A percentile compares a stretch with the other conserved stretches of the same genome.
Evolutionary conservation across 2,113 vertebrate genomes (phyloP).

Genomic region (Microtus pennsylvanicus): DNA sequence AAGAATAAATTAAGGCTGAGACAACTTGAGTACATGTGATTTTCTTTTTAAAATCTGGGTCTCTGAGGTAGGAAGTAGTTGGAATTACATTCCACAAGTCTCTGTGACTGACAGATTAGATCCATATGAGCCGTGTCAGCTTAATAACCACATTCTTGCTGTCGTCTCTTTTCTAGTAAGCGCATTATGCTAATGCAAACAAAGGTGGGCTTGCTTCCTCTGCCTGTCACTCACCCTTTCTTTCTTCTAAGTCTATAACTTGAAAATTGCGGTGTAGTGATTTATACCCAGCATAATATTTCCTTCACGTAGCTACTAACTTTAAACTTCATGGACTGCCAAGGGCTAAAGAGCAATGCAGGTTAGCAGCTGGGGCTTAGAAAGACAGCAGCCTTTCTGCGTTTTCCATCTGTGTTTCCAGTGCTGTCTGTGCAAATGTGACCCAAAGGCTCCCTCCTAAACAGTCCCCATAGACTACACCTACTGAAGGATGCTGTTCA

Average conservation of each 20-base stretch:
- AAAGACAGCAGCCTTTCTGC: background rate
- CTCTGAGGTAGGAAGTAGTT: conserved; percentile 54
- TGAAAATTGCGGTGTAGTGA: conserved; percentile 77
- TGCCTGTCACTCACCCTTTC: conserved; percentile 82
- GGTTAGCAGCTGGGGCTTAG: conserved; percentile 51
- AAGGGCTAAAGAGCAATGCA: conserved; percentile 72
- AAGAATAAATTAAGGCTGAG: conserved; percentile 48
- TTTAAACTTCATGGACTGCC: conserved; percentile 73
- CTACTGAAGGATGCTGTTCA: background rate
- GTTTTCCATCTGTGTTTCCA: background rate
- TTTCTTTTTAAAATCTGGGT: conserved; percentile 64
- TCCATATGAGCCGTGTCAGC: conserved; percentile 76
- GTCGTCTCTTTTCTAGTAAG: conserved; percentile 76
- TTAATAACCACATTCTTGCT: conserved; percentile 83
- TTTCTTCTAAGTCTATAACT: conserved; percentile 82
- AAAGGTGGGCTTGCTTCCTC: conserved; percentile 83
- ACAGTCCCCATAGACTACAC: background rate
- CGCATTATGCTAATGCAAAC: conserved; percentile 76
- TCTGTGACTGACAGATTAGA: conserved; percentile 76
- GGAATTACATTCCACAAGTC: conserved; percentile 72
- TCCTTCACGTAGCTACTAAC: conserved; percentile 54
- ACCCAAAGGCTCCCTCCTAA: background rate
- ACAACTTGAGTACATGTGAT: conserved; percentile 40
- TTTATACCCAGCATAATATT: conserved; percentile 78
- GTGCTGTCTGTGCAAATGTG: background rate